A percentile compares a stretch with the other conserved stretches of the same genome.
Evolutionary conservation across 2,888 invertebrate genomes (phyloP).

Genomic region (Drosophila eohydei): DNA sequence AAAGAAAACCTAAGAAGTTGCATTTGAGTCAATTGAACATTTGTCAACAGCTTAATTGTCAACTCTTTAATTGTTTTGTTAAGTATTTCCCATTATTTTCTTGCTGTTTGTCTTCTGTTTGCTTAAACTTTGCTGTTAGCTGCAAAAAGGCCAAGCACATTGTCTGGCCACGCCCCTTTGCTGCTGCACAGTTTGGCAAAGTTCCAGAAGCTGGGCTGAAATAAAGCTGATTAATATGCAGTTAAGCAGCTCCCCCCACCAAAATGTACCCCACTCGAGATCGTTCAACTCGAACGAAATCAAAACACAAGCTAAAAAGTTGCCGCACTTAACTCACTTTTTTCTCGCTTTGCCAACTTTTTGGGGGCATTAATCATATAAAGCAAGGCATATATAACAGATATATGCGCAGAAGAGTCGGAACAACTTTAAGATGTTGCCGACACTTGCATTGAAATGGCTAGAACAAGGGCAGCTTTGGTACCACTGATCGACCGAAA

Average conservation of each 20-base stretch:
- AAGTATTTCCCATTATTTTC: constrained; percentile 15
- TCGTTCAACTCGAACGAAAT: constrained; percentile 23
- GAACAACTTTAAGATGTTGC: constrained; percentile 25
- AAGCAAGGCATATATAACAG: constrained; percentile 43
- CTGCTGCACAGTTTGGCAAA: constrained; percentile 54
- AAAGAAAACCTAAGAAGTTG: fast-evolving
- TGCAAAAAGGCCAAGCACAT: constrained; percentile 35
- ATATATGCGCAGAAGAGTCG: constrained; percentile 22
- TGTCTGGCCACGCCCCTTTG: constrained; percentile 57
- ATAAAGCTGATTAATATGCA: constrained; percentile 73
- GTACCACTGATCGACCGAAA: background rate
- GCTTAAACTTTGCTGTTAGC: constrained; percentile 14
- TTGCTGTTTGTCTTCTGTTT: constrained; percentile 1
- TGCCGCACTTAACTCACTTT: constrained; percentile 29
- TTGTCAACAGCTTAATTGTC: background rate
- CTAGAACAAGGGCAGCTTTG: background rate
- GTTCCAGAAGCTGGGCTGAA: constrained; percentile 32
- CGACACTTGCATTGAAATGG: constrained; percentile 38
- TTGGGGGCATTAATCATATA: constrained; percentile 66
- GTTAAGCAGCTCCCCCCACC: constrained; percentile 57
- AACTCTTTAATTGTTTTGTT: background rate
- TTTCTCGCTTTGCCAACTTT: constrained; percentile 44
- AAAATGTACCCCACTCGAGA: background rate
- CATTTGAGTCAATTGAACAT: background rate
- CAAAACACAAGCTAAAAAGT: constrained; percentile 52